Percentiles rank a stretch among this genome's conserved stretches.
phyloP scores from a whole-genome alignment of 2,113 vertebrate species.

The Microtus montanus region DNA sequence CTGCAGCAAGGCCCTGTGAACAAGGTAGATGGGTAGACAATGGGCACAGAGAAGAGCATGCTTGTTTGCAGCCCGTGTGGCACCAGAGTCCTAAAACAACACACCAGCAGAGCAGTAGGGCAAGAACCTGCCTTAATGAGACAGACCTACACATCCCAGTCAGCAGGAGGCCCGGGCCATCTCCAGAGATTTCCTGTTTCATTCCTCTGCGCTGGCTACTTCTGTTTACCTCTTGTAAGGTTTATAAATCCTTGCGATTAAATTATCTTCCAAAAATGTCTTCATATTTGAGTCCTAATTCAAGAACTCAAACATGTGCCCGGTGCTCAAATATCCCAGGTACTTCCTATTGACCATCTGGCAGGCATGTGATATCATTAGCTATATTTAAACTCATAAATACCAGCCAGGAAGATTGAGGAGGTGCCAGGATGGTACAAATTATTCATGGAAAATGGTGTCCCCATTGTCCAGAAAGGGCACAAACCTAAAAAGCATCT shows the following conservation, averaged over 20 bases:
- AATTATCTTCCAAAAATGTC: constrained; percentile 45
- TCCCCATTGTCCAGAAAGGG: constrained; percentile 18
- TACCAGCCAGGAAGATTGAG: constrained; percentile 65
- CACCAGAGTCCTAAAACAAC: not conserved
- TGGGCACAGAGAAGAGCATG: not conserved
- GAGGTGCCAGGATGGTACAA: constrained; percentile 49
- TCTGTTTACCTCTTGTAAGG: not conserved
- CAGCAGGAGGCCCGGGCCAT: not conserved
- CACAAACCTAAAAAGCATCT: constrained; percentile 1
- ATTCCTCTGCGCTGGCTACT: not conserved
- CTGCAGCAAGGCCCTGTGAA: not conserved
- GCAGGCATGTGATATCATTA: constrained; percentile 50
- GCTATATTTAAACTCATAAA: constrained; percentile 67
- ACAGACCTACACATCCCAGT: not conserved
- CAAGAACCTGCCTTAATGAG: not conserved
- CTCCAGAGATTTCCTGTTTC: not conserved
- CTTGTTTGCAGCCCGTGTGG: not conserved
- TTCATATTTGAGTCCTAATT: constrained; percentile 35
- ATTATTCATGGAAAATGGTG: constrained; percentile 48
- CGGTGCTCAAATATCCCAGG: constrained; percentile 57
- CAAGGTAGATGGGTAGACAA: not conserved
- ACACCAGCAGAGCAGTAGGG: not conserved
- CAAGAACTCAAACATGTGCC: constrained; percentile 40
- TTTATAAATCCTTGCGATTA: constrained; percentile 18
- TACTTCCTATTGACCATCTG: constrained; percentile 58